Conservation (phyloP, 2,113 vertebrate species). For the Pachycephala philippinensis region DNA sequence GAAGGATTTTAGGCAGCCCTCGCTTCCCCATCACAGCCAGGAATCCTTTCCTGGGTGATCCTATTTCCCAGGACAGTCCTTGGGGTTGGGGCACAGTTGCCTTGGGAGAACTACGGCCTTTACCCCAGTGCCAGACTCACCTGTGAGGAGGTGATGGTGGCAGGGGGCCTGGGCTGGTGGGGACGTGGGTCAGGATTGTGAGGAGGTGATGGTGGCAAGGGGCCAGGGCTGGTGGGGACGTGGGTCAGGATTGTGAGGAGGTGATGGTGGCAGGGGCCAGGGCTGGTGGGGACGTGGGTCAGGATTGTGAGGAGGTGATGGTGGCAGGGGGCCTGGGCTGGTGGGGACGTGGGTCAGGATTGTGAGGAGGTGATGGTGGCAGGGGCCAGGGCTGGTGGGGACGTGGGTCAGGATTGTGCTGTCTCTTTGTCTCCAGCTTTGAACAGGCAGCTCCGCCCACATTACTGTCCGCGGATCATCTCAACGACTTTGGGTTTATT, state of each 20-base stretch:
- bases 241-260: neutral
- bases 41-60: neutral
- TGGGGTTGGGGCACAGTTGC: neutral
- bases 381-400: neutral
- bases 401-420: neutral
- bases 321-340: neutral
- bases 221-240: rapidly evolving
- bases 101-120: neutral
- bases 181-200: neutral
- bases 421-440: neutral
- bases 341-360: rapidly evolving
- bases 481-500: no score
- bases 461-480: no score
- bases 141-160: neutral
- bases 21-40: neutral
- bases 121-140: neutral
- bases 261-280: neutral
- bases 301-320: neutral
- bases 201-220: neutral
- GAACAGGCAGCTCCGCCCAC: no score
- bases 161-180: neutral
- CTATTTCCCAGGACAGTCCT: neutral
- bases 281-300: rapidly evolving
- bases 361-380: neutral
- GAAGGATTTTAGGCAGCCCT: neutral